Percentiles rank a stretch among this genome's conserved stretches.
These are phyloP conservation scores for Zaprionus ghesquierei DNA, from an alignment of 1,140 invertebrate species.

Conservation along the genomic window DNA sequence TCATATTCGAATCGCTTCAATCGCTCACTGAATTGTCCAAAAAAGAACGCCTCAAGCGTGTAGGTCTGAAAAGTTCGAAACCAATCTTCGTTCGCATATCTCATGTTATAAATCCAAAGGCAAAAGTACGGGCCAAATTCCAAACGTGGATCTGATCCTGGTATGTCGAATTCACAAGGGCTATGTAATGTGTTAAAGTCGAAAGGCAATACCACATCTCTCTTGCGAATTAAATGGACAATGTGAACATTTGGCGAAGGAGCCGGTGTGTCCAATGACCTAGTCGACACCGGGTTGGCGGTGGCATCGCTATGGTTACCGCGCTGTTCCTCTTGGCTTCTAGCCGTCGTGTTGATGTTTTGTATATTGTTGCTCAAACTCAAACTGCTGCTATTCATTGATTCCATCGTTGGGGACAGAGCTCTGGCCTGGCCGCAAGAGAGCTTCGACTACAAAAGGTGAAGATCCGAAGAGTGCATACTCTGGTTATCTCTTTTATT, in stretches of 20 bases:
- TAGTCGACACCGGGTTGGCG: not conserved
- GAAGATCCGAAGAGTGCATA: no score
- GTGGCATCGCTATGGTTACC: not conserved
- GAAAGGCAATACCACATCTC: conserved; percentile 8
- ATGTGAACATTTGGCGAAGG: no score
- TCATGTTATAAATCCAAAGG: conserved; percentile 21
- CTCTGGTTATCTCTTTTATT: no score
- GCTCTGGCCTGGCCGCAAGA: not conserved
- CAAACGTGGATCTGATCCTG: not conserved
- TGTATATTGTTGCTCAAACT: no score
- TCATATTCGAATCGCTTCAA: conserved; percentile 33
- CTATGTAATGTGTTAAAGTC: conserved; percentile 23
- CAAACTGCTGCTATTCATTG: not conserved
- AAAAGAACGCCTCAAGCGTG: conserved; percentile 34
- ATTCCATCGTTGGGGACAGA: not conserved
- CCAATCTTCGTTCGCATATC: conserved; percentile 1
- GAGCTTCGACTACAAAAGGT: not conserved
- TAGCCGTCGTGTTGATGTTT: not conserved
- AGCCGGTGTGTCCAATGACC: no score
- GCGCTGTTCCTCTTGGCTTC: not conserved
- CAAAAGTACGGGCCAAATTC: conserved; percentile 18
- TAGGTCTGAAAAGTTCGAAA: conserved; percentile 20
- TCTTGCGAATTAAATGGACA: conserved; percentile 19
- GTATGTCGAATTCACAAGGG: conserved; percentile 23
- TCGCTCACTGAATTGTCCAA: conserved; percentile 27